Percentiles rank a stretch among this genome's conserved stretches.
These are phyloP conservation scores for Cheirogaleus medius DNA, from an alignment of 2,113 vertebrate genomes.

Conservation along the genomic window DNA sequence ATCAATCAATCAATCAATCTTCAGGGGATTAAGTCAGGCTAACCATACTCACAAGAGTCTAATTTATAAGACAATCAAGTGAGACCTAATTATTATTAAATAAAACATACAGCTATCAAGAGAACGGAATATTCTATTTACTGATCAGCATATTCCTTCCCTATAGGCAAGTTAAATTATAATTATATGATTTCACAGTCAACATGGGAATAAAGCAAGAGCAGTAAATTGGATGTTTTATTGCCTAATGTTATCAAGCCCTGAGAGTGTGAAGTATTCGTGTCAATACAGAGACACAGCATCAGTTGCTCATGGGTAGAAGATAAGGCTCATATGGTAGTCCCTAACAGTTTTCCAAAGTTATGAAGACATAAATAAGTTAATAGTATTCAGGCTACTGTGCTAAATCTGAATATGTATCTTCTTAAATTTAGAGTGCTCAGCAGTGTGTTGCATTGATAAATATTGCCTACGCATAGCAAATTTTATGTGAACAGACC, in stretches of 20 bases:
- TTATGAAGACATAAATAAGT: not conserved
- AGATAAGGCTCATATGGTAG: not conserved
- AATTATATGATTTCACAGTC: conserved; percentile 69
- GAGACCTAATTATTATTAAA: conserved; percentile 70
- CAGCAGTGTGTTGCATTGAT: not conserved
- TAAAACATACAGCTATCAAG: conserved; percentile 62
- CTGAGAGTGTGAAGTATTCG: not conserved
- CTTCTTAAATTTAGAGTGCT: not conserved
- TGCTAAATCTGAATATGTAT: not conserved
- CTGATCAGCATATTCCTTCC: conserved; percentile 65
- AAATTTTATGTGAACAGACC: not conserved
- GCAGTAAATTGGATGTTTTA: conserved; percentile 64
- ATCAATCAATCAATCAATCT: not conserved
- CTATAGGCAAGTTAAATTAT: conserved; percentile 65
- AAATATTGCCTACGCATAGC: not conserved
- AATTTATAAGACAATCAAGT: conserved; percentile 57
- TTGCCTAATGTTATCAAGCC: conserved; percentile 12
- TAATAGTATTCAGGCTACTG: not conserved
- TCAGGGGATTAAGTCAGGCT: not conserved
- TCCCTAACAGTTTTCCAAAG: not conserved
- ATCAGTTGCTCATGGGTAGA: not conserved
- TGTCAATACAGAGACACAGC: not conserved
- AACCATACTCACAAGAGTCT: not conserved
- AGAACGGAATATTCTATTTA: conserved; percentile 61
- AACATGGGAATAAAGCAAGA: conserved; percentile 67